Evolutionary conservation across 2,797 vertebrate genomes (phyloP), one percentile per base, ranked within the genome.

Genomic region (Eospalax fontanierii): DNA sequence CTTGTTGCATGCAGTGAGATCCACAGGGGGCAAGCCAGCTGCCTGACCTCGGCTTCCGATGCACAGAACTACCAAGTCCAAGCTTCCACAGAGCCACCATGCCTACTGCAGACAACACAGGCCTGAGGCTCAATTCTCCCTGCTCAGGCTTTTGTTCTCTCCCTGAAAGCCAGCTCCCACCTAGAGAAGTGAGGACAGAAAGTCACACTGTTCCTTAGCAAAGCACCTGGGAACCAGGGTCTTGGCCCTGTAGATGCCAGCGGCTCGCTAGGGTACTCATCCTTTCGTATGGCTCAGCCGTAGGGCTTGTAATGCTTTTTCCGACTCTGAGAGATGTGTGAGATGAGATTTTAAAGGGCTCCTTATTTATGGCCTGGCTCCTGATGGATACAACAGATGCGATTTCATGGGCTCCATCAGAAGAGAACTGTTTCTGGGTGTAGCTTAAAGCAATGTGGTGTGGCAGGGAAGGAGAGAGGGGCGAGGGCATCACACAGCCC

Each of bases 281-380:
- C 92, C 91, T 76, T 87, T 90, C 93, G 91, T 40, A 33, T 68
- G 9, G 85, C 87, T 96, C 0, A 0, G 46, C 57, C 43, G 63
- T 5, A 0, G 92, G 87, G 94, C 89, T 95, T 33, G 66, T 93
- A 91, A 94, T 91, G 96, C 74, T 85, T 76, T 97, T 97, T 97
- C 95, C 92, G 97, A 96, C 93, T 94, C 87, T 0, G 4, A 94
- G 92, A 96, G 94, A 95, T 94, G 94, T 10, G 11, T 76, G 73
- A 95, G 96, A 96, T 95, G 97, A 95, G 95, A 89, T 97, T 97
- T 96, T 97, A 97, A 97, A 97, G 91, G 97, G 95, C 81, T 97
- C 66, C 78, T 96, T 97, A 96, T 97, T 97, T 97, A 97, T 94
- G 96, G 96, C 65, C 90, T 89, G 89, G 90, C 86, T 97, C 83